These are phyloP conservation scores for Drosophila ercepeae DNA, from an alignment of 1,140 invertebrate genomes.

Conservation along the genomic window DNA sequence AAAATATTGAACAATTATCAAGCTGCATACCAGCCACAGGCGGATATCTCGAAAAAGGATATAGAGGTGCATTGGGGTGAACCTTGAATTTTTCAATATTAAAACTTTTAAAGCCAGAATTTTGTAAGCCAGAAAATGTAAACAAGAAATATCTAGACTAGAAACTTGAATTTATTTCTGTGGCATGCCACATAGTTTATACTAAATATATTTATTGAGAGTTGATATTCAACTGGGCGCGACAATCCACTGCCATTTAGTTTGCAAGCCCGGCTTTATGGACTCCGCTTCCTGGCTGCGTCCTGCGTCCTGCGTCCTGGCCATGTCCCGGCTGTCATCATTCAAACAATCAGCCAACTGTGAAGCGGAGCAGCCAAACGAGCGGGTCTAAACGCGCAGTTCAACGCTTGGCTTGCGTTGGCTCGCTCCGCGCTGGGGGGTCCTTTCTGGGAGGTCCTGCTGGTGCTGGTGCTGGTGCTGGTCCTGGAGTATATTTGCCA, in stretches of 20 bases:
- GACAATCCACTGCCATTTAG: constrained; percentile 70
- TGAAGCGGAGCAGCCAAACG: constrained; percentile 72
- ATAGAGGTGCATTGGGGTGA: not conserved
- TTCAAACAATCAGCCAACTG: constrained; percentile 81
- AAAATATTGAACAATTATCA: constrained; percentile 68
- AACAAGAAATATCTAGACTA: too few species aligned
- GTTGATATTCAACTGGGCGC: constrained; percentile 65
- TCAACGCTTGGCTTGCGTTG: constrained; percentile 70
- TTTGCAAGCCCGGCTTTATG: constrained; percentile 59
- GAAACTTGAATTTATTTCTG: not conserved
- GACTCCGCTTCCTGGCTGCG: constrained; percentile 43
- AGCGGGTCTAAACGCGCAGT: constrained; percentile 77
- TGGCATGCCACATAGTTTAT: constrained; percentile 4
- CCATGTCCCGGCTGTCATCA: constrained; percentile 58
- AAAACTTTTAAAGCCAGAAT: too few species aligned
- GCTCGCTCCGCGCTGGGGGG: constrained; percentile 15
- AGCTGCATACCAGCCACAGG: not conserved
- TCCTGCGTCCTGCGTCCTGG: constrained; percentile 19
- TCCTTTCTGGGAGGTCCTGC: constrained; percentile 15
- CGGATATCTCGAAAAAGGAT: not conserved
- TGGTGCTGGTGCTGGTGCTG: constrained; percentile 28
- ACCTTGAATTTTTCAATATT: not conserved
- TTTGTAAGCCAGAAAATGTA: too few species aligned
- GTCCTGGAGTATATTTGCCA: constrained; percentile 72
- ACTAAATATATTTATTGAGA: constrained; percentile 29